Evolutionary conservation across 2,113 vertebrate species (phyloP).

Genomic region (Cinclus mexicanus): DNA sequence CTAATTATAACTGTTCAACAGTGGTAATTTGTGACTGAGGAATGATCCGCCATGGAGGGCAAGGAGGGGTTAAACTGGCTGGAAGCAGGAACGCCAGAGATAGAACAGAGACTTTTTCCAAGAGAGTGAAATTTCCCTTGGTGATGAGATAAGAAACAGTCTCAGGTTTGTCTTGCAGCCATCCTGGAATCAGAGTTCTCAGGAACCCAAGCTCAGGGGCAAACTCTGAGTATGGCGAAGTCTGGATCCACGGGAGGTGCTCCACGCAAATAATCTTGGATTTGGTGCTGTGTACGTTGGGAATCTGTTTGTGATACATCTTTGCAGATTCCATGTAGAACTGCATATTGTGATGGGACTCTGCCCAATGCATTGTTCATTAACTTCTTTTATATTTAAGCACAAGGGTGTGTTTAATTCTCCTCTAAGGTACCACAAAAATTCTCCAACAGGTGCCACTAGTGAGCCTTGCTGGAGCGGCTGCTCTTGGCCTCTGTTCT

Average conservation of each 20-base stretch:
- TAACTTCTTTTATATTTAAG: not conserved
- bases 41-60: not conserved
- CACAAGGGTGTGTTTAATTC: not conserved
- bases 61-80: not conserved
- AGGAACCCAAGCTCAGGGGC: not conserved
- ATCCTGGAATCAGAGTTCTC: not conserved
- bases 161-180: not conserved
- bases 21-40: not conserved
- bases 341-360: fast-evolving
- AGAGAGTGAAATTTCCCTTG: not conserved
- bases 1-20: not conserved
- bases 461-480: not conserved
- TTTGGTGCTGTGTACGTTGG: not conserved
- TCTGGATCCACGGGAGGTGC: not conserved
- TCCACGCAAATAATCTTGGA: not conserved
- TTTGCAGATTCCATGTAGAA: not conserved
- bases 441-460: not conserved
- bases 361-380: not conserved
- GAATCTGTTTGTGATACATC: not conserved
- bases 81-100: not conserved
- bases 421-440: not conserved
- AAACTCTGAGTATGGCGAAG: not conserved
- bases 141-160: not conserved
- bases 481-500: not conserved
- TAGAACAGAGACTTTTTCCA: not conserved